A percentile compares a stretch with the other conserved stretches of the same genome.
These are phyloP conservation scores for Aplodontia rufa DNA, from an alignment of 2,113 vertebrate species.

Conservation along the genomic window DNA sequence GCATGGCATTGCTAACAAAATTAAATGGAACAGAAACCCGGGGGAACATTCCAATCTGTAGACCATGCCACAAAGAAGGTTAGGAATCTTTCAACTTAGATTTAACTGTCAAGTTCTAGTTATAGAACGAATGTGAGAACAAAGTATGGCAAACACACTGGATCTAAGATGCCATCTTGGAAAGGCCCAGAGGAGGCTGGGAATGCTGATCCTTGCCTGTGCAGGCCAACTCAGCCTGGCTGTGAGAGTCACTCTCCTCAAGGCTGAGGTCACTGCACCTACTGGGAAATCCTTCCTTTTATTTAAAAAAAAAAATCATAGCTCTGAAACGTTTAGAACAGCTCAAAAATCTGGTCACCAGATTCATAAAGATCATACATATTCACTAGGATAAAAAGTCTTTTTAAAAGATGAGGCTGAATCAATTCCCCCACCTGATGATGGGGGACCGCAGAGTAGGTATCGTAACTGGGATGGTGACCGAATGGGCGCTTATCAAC, in stretches of 20 bases:
- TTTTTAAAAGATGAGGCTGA: slow-evolving; percentile 51
- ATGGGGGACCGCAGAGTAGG: not conserved
- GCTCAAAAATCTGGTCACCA: slow-evolving; percentile 43
- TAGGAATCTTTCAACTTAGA: not conserved
- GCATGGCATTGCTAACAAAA: not conserved
- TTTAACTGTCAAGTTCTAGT: not conserved
- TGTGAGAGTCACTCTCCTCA: not conserved
- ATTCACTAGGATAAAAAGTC: slow-evolving; percentile 51
- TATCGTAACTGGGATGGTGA: slow-evolving; percentile 51
- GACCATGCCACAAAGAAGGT: not conserved
- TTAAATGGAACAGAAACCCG: slow-evolving; percentile 36
- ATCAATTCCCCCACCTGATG: slow-evolving; percentile 43
- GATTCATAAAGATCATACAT: slow-evolving; percentile 56
- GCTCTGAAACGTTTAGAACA: slow-evolving; percentile 16
- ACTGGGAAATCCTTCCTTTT: slow-evolving; percentile 61
- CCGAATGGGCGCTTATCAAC: not conserved
- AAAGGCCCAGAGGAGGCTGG: not conserved
- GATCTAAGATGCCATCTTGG: not conserved
- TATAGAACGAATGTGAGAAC: not conserved
- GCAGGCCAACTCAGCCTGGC: not conserved
- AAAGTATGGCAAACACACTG: not conserved
- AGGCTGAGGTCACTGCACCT: not conserved
- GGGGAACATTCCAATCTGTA: not conserved
- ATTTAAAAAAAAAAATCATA: slow-evolving; percentile 43
- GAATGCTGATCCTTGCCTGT: not conserved